These are phyloP conservation scores for Chaenodraco wilsoni DNA, from an alignment of 2,797 vertebrate genomes.

Conservation along the genomic window DNA sequence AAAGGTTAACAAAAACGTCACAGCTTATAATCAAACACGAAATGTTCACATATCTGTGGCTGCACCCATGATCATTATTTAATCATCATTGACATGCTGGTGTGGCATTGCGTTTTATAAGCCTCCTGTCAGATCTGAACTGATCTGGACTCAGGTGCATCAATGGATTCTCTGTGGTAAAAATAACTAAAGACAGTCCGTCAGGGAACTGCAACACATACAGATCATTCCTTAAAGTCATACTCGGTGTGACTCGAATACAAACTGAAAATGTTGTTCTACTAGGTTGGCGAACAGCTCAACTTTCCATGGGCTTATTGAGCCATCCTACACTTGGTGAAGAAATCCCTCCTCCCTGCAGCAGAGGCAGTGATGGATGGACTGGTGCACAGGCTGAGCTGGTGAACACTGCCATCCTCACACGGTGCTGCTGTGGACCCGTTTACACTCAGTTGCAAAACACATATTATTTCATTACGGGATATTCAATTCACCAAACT, in stretches of 20 bases:
- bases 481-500: background rate
- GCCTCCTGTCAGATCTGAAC: background rate
- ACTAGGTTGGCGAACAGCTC: background rate
- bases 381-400: constrained; percentile 71
- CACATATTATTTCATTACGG: background rate
- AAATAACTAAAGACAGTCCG: constrained; percentile 40
- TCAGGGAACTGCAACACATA: constrained; percentile 51
- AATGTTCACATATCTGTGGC: background rate
- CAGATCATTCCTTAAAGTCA: constrained; percentile 36
- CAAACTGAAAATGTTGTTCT: background rate
- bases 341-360: constrained; percentile 43
- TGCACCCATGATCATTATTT: background rate
- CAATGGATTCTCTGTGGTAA: constrained; percentile 67
- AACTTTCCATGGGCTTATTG: background rate
- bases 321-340: background rate
- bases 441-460: background rate
- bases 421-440: constrained; percentile 17
- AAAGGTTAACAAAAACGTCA: background rate
- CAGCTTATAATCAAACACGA: background rate
- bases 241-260: background rate
- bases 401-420: constrained; percentile 54
- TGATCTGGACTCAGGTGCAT: constrained; percentile 54
- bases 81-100: background rate
- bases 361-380: constrained; percentile 52
- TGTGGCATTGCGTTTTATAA: background rate